Evolutionary conservation across 2,797 vertebrate genomes (phyloP).

Genomic region (Zalophus californianus): DNA sequence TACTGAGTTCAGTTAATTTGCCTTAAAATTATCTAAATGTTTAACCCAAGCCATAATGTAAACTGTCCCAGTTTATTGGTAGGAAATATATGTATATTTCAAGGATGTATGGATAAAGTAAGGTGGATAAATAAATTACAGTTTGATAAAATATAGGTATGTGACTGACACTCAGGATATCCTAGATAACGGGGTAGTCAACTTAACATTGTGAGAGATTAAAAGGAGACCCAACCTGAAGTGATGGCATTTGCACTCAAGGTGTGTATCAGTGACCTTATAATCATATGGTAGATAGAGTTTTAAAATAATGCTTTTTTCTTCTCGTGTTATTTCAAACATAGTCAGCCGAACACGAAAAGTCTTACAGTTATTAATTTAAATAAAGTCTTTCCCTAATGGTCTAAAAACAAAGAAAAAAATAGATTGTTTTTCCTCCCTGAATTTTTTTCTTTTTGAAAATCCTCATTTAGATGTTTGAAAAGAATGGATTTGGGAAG

Average conservation of each 20-base stretch:
- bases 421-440: neutral
- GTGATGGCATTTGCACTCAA: neutral
- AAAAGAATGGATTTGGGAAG: neutral
- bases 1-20: neutral
- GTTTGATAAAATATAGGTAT: neutral
- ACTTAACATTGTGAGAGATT: neutral
- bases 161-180: neutral
- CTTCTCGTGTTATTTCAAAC: neutral
- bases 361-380: conserved; percentile 1
- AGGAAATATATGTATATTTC: neutral
- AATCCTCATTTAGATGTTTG: neutral
- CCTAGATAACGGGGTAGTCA: neutral
- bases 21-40: neutral
- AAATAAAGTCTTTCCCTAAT: neutral
- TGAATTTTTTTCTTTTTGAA: neutral
- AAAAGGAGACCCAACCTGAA: neutral
- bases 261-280: neutral
- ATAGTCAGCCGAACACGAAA: neutral
- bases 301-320: neutral
- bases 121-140: neutral
- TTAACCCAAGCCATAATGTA: neutral
- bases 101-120: neutral
- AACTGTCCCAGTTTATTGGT: neutral
- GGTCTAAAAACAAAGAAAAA: neutral
- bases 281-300: neutral